Evolutionary conservation across 2,888 invertebrate genomes (phyloP).

Genomic region (Eupithecia insigniata): DNA sequence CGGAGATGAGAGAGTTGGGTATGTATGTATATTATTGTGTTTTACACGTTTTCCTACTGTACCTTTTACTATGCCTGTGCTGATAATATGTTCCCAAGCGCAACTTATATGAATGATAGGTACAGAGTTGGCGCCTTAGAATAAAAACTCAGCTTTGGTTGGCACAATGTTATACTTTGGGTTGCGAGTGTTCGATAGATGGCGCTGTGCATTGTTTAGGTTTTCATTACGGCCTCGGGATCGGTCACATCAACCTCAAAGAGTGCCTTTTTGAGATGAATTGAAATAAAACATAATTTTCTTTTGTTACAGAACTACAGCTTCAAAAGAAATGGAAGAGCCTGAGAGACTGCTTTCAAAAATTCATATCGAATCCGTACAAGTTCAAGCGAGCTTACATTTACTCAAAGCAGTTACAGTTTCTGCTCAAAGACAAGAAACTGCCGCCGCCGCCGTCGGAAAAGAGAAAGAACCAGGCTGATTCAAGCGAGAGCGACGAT

Average conservation of each 20-base stretch:
- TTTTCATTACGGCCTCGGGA: not conserved
- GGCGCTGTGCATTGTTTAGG: not conserved
- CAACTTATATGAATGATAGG: no score
- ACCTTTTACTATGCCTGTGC: not conserved
- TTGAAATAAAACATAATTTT: not conserved
- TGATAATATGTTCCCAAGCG: not conserved
- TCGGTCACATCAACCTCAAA: not conserved
- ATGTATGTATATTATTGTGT: slow-evolving; percentile 37
- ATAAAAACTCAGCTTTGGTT: no score
- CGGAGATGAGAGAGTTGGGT: slow-evolving; percentile 78
- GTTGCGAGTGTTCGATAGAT: not conserved
- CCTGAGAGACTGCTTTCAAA: slow-evolving; percentile 74
- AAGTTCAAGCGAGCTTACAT: slow-evolving; percentile 71
- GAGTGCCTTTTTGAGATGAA: not conserved
- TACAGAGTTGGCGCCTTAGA: no score
- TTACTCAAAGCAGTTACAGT: slow-evolving; percentile 68
- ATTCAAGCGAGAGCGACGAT: slow-evolving; percentile 63
- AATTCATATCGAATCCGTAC: slow-evolving; percentile 67
- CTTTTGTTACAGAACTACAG: slow-evolving; percentile 70
- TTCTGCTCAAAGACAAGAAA: slow-evolving; percentile 63
- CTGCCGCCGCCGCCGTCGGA: slow-evolving; percentile 28
- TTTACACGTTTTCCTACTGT: not conserved
- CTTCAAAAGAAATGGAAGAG: slow-evolving; percentile 81
- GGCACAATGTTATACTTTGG: not conserved
- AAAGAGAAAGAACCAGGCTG: slow-evolving; percentile 27